Base-by-base conservation (phyloP, 2,888 invertebrate genomes). In the Stenodema calcarata region DNA sequence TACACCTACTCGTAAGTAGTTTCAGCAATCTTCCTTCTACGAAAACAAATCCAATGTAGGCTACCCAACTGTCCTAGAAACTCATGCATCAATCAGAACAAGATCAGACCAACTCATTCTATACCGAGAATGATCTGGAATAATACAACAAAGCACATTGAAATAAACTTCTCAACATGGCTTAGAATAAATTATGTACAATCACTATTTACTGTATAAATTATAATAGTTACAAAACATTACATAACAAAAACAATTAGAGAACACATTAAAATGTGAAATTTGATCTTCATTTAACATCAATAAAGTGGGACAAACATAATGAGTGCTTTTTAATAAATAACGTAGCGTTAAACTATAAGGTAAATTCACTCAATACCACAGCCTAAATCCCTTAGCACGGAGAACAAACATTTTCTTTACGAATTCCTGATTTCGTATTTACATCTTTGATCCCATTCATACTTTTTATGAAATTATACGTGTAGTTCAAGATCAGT, bases 301-400 rank as follows among this genome's bases (percentile, higher is more conserved):
- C n/a, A 44, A 47, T 80, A 50, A 73, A 73, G 84, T 84, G 70
- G 70, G 84, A 75, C 28, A 70, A 84, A 44, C 50, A 30, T 54
- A 84, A 84, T 84, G 75, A 84, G 84, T 84, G 84, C 75, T 73
- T 73, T 84, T 47, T 27, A 84, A 70, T 84, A 75, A 84, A 30
- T 62, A 69, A 80, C 28, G n/a, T 80, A 75, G 41, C 18, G 27
- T 69, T 42, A 41, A 62, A 54, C 47, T 30, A 69, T 50, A 80
- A 75, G 75, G 47, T 84, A 84, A 84, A 73, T 42, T 73, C 84
- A 84, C 73, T 82, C 82, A 23, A 82, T 82, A 84, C 70, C 84
- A 84, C 84, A 84, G 84, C 84, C 84, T 84, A 44, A 84, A 84
- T 84, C 62, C 80, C 50, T 28, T 54, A 54, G 54, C 54, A 54